A percentile compares a stretch with the other conserved stretches of the same genome.
These are phyloP conservation scores for Spilogale gracilis DNA, from an alignment of 2,113 vertebrate species.

Conservation along the genomic window DNA sequence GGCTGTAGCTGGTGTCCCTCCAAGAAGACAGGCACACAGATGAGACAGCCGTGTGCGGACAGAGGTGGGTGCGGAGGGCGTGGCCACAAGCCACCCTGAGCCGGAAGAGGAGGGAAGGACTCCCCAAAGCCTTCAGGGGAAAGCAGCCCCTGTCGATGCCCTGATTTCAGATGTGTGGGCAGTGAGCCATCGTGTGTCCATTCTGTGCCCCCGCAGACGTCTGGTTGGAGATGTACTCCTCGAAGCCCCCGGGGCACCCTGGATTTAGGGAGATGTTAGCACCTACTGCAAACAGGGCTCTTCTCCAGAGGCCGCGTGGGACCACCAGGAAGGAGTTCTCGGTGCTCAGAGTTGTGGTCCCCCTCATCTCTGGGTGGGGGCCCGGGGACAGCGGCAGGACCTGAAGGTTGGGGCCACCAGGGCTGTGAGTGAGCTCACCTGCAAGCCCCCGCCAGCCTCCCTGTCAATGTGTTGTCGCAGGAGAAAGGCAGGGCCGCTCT, in stretches of 20 bases:
- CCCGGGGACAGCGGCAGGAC: rapidly evolving
- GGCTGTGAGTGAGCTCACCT: background rate
- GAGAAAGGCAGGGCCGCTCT: background rate
- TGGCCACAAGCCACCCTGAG: background rate
- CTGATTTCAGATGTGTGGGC: no score
- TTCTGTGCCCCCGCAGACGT: background rate
- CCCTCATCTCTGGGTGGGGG: background rate
- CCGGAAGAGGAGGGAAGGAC: background rate
- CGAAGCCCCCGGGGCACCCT: background rate
- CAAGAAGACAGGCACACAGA: background rate
- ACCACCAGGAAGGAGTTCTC: background rate
- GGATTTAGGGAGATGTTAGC: background rate
- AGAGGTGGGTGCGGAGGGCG: background rate
- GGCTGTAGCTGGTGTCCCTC: background rate
- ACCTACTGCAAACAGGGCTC: background rate
- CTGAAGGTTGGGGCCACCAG: no score
- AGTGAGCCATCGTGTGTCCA: rapidly evolving
- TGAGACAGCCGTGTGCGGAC: no score
- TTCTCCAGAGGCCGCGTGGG: rapidly evolving
- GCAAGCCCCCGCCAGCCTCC: background rate
- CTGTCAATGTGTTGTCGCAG: rapidly evolving
- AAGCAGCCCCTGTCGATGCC: rapidly evolving
- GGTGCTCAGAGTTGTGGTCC: background rate
- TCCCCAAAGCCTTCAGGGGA: no score
- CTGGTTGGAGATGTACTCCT: no score